Evolutionary conservation across 35 echinoderm and acorn worm genomes (phyloP).

Genomic region (Lytechinus pictus): DNA sequence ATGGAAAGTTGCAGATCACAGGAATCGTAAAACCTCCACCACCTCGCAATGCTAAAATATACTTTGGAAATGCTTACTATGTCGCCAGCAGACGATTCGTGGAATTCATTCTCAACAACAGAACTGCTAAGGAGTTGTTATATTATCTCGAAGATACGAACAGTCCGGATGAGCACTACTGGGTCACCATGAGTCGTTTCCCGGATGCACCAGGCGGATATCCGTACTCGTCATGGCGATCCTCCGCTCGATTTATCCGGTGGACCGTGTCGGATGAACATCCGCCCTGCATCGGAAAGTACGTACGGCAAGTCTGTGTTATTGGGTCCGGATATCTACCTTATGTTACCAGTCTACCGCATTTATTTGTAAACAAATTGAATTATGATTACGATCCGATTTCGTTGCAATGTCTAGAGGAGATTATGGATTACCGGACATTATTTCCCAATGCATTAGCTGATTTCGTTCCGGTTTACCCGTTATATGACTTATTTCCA

Average conservation of each 20-base stretch:
- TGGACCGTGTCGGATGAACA: neutral
- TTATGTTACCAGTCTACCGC: slow-evolving; percentile 45
- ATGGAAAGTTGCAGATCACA: slow-evolving; percentile 38
- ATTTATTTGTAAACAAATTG: slow-evolving; percentile 79
- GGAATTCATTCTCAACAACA: slow-evolving; percentile 53
- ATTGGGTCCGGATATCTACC: slow-evolving; percentile 61
- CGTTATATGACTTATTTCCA: slow-evolving; percentile 36
- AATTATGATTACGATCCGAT: slow-evolving; percentile 77
- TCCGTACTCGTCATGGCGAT: slow-evolving; percentile 41
- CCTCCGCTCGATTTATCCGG: slow-evolving; percentile 44
- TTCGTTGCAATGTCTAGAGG: slow-evolving; percentile 80
- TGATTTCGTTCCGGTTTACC: slow-evolving; percentile 45
- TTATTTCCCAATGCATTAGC: slow-evolving; percentile 45
- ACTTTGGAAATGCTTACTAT: slow-evolving; percentile 70
- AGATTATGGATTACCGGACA: slow-evolving; percentile 67
- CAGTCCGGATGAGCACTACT: slow-evolving; percentile 69
- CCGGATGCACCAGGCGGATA: slow-evolving; percentile 76
- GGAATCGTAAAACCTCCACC: slow-evolving; percentile 55
- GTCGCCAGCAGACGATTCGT: slow-evolving; percentile 60
- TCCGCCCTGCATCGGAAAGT: slow-evolving; percentile 65
- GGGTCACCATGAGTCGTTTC: slow-evolving; percentile 58
- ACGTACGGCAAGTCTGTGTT: slow-evolving; percentile 67
- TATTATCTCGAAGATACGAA: slow-evolving; percentile 72
- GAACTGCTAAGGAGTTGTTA: slow-evolving; percentile 53
- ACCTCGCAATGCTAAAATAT: slow-evolving; percentile 65